These are phyloP conservation scores for Origma solitaria DNA, from an alignment of 2,113 vertebrate genomes.

Conservation along the genomic window DNA sequence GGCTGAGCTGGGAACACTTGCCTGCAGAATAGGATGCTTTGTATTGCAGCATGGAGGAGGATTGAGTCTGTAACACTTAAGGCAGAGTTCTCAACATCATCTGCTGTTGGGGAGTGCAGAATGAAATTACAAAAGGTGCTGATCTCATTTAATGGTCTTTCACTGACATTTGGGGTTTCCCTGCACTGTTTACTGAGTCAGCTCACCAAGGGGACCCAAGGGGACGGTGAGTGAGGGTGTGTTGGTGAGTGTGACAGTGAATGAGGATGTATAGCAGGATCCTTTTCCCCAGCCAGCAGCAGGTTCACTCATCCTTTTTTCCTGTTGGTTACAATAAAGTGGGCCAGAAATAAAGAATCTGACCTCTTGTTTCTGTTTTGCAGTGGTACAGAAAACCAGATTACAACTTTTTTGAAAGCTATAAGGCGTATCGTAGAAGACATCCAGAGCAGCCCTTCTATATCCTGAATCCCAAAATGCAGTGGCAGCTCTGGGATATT, in stretches of 20 bases:
- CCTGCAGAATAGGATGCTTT: not conserved
- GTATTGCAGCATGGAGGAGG: not conserved
- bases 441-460: slow-evolving; percentile 77
- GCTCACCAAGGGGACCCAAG: not conserved
- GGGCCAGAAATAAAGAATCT: not conserved
- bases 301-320: not conserved
- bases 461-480: slow-evolving; percentile 76
- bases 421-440: slow-evolving; percentile 60
- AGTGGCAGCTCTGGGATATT: slow-evolving; percentile 81
- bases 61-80: not conserved
- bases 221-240: not conserved
- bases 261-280: not conserved
- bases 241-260: not conserved
- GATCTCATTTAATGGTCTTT: not conserved
- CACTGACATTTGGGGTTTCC: not conserved
- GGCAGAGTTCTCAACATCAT: not conserved
- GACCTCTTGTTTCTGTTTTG: slow-evolving; percentile 20
- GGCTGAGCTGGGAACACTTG: not conserved
- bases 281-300: not conserved
- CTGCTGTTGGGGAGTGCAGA: not conserved
- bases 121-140: not conserved
- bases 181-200: not conserved
- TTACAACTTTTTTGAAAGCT: slow-evolving; percentile 74
- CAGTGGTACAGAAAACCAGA: slow-evolving; percentile 80
- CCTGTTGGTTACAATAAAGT: not conserved